Conservation (phyloP, 2,888 invertebrate species). For the Molanna angustata region DNA sequence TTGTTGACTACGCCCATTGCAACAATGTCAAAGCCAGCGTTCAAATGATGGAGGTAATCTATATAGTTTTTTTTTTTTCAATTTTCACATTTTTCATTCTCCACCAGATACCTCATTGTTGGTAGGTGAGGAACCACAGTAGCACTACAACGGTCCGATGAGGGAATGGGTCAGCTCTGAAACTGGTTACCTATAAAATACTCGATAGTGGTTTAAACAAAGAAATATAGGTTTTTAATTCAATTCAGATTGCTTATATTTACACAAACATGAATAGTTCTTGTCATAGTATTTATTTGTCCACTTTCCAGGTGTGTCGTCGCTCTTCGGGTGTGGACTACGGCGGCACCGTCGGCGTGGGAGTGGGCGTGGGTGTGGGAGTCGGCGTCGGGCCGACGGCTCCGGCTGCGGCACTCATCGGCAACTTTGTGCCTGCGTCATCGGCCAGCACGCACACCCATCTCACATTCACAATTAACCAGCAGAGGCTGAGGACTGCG, state of each 20-base stretch:
- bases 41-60: conserved; percentile 90
- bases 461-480: conserved; percentile 93
- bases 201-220: too few relatives aligned
- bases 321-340: conserved; percentile 43
- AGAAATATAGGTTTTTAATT: too few relatives aligned
- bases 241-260: too few relatives aligned
- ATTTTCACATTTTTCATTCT: too few relatives aligned
- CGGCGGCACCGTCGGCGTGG: conserved; percentile 35
- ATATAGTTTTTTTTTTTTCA: conserved; percentile 29
- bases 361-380: conserved; percentile 48
- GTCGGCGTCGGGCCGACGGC: conserved; percentile 50
- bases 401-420: conserved; percentile 48
- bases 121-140: too few relatives aligned
- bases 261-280: background rate
- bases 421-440: conserved; percentile 45
- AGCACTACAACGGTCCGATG: too few relatives aligned
- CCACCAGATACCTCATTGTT: too few relatives aligned
- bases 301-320: conserved; percentile 51
- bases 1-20: conserved; percentile 95
- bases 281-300: too few relatives aligned
- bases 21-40: conserved; percentile 96
- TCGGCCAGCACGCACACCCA: conserved; percentile 53
- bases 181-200: too few relatives aligned
- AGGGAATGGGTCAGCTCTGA: too few relatives aligned
- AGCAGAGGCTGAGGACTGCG: conserved; percentile 75